These are phyloP conservation scores for Heliconius erato DNA, from an alignment of 2,888 invertebrate genomes.

Conservation along the genomic window DNA sequence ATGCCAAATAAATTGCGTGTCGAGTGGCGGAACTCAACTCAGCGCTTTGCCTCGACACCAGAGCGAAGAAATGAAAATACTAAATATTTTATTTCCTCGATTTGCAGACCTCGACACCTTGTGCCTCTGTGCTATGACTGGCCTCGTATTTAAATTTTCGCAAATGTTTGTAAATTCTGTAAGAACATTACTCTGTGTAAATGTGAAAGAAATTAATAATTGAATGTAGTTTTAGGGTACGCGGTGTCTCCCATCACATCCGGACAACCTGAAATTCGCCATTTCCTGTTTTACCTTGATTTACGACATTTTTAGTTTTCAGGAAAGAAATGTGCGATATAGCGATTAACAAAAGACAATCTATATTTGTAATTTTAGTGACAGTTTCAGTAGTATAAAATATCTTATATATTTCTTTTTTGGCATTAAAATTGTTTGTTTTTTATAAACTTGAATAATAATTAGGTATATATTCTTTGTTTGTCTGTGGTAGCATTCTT, in stretches of 20 bases:
- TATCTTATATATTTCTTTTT: background rate
- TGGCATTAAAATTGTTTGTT: background rate
- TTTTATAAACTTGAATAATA: background rate
- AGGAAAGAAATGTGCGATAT: background rate
- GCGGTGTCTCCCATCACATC: slow-evolving; percentile 72
- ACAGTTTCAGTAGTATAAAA: background rate
- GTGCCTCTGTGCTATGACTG: no score
- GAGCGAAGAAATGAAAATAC: no score
- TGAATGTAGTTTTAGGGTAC: slow-evolving; percentile 68
- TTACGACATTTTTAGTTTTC: slow-evolving; percentile 27
- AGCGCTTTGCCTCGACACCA: no score
- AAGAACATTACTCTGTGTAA: slow-evolving; percentile 47
- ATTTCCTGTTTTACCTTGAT: slow-evolving; percentile 69
- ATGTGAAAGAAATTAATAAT: slow-evolving; percentile 67
- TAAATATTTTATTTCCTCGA: no score
- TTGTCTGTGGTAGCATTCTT: background rate
- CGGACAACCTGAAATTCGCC: slow-evolving; percentile 76
- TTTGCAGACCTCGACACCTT: no score
- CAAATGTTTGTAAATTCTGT: background rate
- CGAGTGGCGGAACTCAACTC: no score
- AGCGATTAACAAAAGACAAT: background rate
- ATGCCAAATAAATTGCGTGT: no score
- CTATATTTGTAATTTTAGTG: background rate
- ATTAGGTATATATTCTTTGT: background rate
- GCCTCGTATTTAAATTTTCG: no score